A percentile compares a stretch with the other conserved stretches of the same genome.
phyloP scores from a whole-genome alignment of 2,113 vertebrate genomes.

The Ranitomeya imitator region DNA sequence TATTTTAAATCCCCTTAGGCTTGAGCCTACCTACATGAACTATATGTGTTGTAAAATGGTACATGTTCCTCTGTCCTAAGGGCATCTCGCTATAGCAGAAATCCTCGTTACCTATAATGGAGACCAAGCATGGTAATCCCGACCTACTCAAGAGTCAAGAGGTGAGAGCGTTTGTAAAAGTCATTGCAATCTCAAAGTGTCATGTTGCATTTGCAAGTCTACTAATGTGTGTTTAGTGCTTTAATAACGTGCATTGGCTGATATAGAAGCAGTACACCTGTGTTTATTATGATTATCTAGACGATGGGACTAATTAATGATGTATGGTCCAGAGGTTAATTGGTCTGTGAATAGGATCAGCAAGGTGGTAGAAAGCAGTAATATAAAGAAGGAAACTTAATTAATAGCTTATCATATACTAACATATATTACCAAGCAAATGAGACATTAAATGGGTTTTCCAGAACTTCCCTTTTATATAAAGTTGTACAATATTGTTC shows the following conservation, averaged over 20 bases:
- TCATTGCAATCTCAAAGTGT: neutral
- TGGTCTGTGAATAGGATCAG: neutral
- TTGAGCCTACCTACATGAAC: too few relatives aligned
- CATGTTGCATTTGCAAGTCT: too few relatives aligned
- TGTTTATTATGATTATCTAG: neutral
- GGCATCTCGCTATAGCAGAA: neutral
- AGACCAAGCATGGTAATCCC: neutral
- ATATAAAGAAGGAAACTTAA: neutral
- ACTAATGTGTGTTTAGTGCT: too few relatives aligned
- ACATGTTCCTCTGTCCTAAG: neutral
- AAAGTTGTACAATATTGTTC: too few relatives aligned
- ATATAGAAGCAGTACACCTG: neutral
- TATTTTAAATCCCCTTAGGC: too few relatives aligned
- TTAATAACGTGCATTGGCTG: too few relatives aligned
- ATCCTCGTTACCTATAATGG: neutral
- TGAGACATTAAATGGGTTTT: too few relatives aligned
- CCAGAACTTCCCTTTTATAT: too few relatives aligned
- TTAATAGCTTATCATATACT: neutral
- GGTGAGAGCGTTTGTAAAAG: neutral
- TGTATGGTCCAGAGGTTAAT: neutral
- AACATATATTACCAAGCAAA: too few relatives aligned
- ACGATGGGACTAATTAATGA: neutral
- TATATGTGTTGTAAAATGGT: too few relatives aligned
- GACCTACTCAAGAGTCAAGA: neutral
- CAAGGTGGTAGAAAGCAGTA: neutral